Base-by-base conservation (phyloP, 1,140 invertebrate species). In the Papilio polytes region DNA sequence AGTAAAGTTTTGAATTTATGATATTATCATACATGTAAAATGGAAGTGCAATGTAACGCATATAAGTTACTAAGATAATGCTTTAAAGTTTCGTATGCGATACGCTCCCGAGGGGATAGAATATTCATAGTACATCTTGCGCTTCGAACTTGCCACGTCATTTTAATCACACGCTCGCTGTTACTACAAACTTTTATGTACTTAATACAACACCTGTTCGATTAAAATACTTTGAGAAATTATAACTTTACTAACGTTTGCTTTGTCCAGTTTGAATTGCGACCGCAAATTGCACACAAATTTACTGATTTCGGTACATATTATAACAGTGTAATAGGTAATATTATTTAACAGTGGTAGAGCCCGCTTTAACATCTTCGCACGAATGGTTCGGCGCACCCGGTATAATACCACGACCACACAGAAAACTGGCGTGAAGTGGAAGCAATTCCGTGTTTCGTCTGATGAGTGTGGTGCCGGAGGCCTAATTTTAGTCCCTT, bases 61-160 rank as follows among this genome's bases (percentile, higher is more conserved):
- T 70, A 70, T 15, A 22, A 70, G 26, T 31, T 70, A 18, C 63
- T 3, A 13, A 70, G 22, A 70, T 70, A 70, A 70, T 31, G 63
- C 13, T 15, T 70, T 63, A 63, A 70, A 70, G 63, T 70, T 70
- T 70, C 26, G 63, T 70, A 70, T 70, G 63, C 63, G 31, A 70
- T 70, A 36, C 63, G 26, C 51, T 31, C 53, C 41, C 51, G 26
- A 15, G 20, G 15, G 13, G 41, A 73, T 82, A 80, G 77, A 82
- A 82, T 82, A 82, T 82, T 79, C 81, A 77, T 70, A 78, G 78
- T 73, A 59, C 73, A 82, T 80, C 74, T 76, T 76, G 78, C 31
- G 26, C n/a, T 20, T 3, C 46, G 22, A 80, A 82, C 72, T 80
- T 82, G n/a, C 81, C 80, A 26, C 74, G 63, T 82, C 72, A 79